Base-by-base conservation (phyloP, 2,797 vertebrate species). In the Sardinella longiceps region DNA sequence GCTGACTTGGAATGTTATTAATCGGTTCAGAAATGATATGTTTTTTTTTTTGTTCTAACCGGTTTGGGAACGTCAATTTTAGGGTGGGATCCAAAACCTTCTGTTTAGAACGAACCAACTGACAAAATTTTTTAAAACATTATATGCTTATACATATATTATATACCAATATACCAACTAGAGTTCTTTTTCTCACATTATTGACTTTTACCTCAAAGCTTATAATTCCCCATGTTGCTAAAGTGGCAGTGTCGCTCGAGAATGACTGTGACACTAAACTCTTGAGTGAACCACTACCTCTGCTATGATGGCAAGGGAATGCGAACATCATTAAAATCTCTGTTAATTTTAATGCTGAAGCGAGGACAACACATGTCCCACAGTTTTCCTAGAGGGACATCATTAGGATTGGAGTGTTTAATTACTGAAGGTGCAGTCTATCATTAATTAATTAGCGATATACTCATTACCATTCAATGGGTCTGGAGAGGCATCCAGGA, bases 341-440 rank as follows among this genome's bases (percentile, higher is more conserved):
- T 77, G 70, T 77, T 77, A 18, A 77, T 77, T 77, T 77, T 77
- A 77, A 77, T 77, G 70, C 70, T 77, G 70, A 77, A 77, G 18
- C 18, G 70, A 77, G 70, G 70, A 28, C 33, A 43, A 77, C 70
- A 77, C 70, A 37, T 77, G 70, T 77, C 70, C 70, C 70, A 77
- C 33, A 43, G 70, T 77, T 77, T 77, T 43, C 70, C 70, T 77
- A 77, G 37, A 77, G 70, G 70, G 70, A 77, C 70, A 37, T 77
- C 70, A 77, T 77, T 77, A 77, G 37, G 70, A 77, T 77, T 77
- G 70, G 70, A 77, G 70, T 77, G 70, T 77, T 77, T 77, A 77
- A 77, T 77, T 77, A 77, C 70, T 77, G 70, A 39, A 77, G 70
- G 70, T 77, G 70, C 70, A 77, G 70, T 77, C 70, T 18, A 77